Percentiles rank a stretch among this genome's conserved stretches.
Evolutionary conservation across 1,140 invertebrate species (phyloP).

Genomic region (Hormaphis cornu): DNA sequence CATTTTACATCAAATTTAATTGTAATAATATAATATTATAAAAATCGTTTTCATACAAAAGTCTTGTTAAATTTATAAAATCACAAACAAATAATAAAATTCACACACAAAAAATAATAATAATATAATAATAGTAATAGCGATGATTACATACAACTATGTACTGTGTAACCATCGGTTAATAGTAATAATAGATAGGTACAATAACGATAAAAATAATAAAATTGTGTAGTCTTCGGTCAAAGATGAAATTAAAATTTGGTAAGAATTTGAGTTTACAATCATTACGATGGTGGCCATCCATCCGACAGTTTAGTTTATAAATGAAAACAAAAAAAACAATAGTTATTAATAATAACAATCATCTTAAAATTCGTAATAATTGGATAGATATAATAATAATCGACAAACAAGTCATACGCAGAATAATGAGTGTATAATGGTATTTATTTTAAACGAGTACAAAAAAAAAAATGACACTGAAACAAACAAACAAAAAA

Average conservation of each 20-base stretch:
- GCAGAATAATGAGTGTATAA: too few species aligned
- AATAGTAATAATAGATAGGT: not conserved
- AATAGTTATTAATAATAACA: not conserved
- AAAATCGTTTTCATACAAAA: constrained; percentile 20
- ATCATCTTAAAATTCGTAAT: too few species aligned
- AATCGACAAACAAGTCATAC: too few species aligned
- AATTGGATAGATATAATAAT: too few species aligned
- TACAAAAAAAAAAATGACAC: too few species aligned
- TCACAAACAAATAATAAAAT: constrained; percentile 16
- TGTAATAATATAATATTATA: not conserved
- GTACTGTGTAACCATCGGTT: too few species aligned
- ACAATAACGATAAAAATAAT: constrained; percentile 19
- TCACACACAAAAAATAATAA: too few species aligned
- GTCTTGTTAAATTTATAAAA: constrained; percentile 28
- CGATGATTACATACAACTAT: too few species aligned
- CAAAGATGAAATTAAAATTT: constrained; percentile 5
- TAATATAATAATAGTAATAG: too few species aligned
- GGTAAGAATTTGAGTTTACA: not conserved
- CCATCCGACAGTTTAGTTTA: not conserved
- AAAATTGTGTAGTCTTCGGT: constrained; percentile 24
- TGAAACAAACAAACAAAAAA: too few species aligned
- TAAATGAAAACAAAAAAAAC: not conserved
- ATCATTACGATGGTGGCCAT: not conserved
- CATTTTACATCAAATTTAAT: not conserved
- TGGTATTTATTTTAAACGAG: too few species aligned